These are phyloP conservation scores for Caenorhabditis tropicalis DNA, from an alignment of 1,140 invertebrate genomes.

Conservation along the genomic window DNA sequence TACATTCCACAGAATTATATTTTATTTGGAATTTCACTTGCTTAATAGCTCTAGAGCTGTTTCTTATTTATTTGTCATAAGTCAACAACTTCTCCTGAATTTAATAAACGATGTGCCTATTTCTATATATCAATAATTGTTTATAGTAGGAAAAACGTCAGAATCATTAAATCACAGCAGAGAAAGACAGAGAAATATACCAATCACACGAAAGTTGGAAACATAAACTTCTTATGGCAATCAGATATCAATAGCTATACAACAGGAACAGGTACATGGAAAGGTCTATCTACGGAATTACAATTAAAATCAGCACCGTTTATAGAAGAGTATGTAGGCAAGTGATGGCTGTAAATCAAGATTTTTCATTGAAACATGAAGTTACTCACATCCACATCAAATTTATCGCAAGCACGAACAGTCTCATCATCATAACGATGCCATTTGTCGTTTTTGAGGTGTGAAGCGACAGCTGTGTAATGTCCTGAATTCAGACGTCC, in stretches of 20 bases:
- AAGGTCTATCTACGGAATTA: too few relatives aligned
- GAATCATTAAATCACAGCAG: neutral
- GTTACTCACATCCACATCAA: neutral
- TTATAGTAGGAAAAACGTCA: too few relatives aligned
- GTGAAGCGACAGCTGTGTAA: neutral
- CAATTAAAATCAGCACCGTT: neutral
- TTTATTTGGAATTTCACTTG: neutral
- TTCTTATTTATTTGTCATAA: too few relatives aligned
- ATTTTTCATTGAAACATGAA: neutral
- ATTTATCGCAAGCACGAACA: neutral
- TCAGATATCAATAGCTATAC: too few relatives aligned
- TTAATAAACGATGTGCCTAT: too few relatives aligned
- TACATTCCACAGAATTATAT: too few relatives aligned
- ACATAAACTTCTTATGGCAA: too few relatives aligned
- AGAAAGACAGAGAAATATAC: neutral
- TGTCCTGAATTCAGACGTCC: constrained; percentile 14
- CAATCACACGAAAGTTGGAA: too few relatives aligned
- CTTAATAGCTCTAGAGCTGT: too few relatives aligned
- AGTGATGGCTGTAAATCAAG: neutral
- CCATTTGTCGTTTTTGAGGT: neutral
- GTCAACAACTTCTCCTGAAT: too few relatives aligned
- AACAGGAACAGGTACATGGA: too few relatives aligned
- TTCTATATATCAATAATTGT: too few relatives aligned
- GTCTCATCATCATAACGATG: neutral
- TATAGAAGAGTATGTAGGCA: constrained; percentile 29